Percentiles rank a stretch among this genome's conserved stretches.
These are phyloP conservation scores for Patella vulgata DNA, from an alignment of 1,140 invertebrate species.

Conservation along the genomic window DNA sequence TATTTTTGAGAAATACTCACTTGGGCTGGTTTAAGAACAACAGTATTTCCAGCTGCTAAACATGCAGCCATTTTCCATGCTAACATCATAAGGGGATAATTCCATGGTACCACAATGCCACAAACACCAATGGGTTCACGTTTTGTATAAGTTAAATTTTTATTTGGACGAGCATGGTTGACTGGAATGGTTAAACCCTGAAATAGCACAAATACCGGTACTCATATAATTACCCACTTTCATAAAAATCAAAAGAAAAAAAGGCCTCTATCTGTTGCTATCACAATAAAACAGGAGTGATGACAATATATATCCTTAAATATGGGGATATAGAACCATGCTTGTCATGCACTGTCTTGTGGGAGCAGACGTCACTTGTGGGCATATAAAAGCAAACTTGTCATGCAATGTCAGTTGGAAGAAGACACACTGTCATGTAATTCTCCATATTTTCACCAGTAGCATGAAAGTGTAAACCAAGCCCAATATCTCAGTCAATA, in stretches of 20 bases:
- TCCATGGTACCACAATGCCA: conserved; percentile 75
- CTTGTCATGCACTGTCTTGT: too few relatives aligned
- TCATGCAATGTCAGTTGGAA: too few relatives aligned
- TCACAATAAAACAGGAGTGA: too few relatives aligned
- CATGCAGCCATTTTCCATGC: conserved; percentile 74
- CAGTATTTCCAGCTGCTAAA: conserved; percentile 75
- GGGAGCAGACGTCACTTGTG: too few relatives aligned
- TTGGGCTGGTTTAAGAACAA: conserved; percentile 76
- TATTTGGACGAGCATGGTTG: conserved; percentile 84
- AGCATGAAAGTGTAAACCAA: too few relatives aligned
- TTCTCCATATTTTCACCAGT: too few relatives aligned
- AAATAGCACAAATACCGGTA: conserved; percentile 21
- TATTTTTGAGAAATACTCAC: too few relatives aligned
- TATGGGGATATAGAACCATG: too few relatives aligned
- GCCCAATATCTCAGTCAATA: too few relatives aligned
- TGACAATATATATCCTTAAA: too few relatives aligned
- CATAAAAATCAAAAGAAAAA: not conserved
- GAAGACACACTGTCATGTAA: too few relatives aligned
- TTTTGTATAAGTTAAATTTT: conserved; percentile 87
- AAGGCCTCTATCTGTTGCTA: not conserved
- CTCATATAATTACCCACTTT: not conserved
- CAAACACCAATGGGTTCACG: conserved; percentile 86
- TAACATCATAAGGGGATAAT: conserved; percentile 72
- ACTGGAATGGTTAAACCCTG: conserved; percentile 73
- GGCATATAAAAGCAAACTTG: too few relatives aligned